phyloP scores from a whole-genome alignment of 2,797 vertebrate genomes.

The Sebastes wilsoni region DNA sequence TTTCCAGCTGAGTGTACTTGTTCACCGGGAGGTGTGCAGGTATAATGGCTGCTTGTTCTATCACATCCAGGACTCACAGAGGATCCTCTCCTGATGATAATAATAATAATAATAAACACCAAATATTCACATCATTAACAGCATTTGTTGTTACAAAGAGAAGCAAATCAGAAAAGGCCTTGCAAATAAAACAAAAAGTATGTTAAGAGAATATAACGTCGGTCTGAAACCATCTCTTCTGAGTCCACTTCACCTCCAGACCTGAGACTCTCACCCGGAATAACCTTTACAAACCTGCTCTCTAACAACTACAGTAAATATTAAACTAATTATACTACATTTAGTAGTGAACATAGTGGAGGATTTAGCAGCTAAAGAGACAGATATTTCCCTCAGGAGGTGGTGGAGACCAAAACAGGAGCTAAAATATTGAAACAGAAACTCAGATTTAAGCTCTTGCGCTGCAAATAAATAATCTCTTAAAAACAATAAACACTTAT shows the following conservation, averaged over 20 bases:
- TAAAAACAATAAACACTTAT: too few relatives aligned
- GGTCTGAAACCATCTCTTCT: background rate
- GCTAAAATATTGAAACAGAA: too few relatives aligned
- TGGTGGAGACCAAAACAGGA: too few relatives aligned
- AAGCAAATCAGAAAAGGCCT: background rate
- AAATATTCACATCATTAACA: background rate
- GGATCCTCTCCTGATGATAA: background rate
- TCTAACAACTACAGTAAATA: background rate
- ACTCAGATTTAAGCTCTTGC: too few relatives aligned
- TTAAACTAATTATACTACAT: background rate
- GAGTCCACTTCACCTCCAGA: background rate
- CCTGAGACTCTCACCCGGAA: background rate
- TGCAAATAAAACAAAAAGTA: background rate
- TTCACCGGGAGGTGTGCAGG: slow-evolving; percentile 4
- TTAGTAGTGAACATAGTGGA: background rate
- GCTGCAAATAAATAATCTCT: too few relatives aligned
- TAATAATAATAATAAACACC: background rate
- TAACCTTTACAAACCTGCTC: background rate
- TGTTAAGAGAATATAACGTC: background rate
- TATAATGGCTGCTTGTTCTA: slow-evolving; percentile 1
- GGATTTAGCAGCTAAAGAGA: too few relatives aligned
- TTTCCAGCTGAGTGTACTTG: slow-evolving; percentile 44
- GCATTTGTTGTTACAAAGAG: background rate
- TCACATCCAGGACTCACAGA: slow-evolving; percentile 2
- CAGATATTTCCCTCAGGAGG: too few relatives aligned